A percentile compares a stretch with the other conserved stretches of the same genome.
phyloP scores from a whole-genome alignment of 30 jellyfish, hydroid and myxozoan genomes.

The Chrysaora quinquecirrha region DNA sequence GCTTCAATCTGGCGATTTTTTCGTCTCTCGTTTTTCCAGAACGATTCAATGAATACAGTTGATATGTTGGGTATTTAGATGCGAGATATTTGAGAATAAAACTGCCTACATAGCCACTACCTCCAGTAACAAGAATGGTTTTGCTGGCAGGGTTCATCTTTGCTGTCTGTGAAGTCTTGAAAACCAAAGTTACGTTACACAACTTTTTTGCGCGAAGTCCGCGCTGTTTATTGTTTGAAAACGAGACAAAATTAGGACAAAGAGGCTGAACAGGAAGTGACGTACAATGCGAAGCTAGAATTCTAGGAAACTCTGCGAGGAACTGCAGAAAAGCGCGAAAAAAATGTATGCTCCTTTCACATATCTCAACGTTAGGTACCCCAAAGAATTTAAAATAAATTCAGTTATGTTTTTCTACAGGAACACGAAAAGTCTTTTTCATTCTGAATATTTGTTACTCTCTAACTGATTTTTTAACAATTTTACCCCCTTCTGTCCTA shows the following conservation, averaged over 20 bases:
- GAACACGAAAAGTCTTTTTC: too few species aligned
- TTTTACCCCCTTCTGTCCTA: too few species aligned
- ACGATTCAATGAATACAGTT: constrained; percentile 55
- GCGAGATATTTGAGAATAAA: constrained; percentile 61
- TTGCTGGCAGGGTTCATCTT: constrained; percentile 25
- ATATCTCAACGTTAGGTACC: too few species aligned
- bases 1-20: constrained; percentile 26
- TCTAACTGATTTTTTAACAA: too few species aligned
- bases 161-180: not conserved
- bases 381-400: too few species aligned
- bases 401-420: too few species aligned
- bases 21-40: constrained; percentile 64
- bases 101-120: constrained; percentile 77
- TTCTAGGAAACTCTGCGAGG: too few species aligned
- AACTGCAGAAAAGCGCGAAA: not conserved
- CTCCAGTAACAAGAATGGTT: constrained; percentile 70
- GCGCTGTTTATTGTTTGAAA: too few species aligned
- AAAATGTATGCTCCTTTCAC: not conserved
- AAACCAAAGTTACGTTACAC: not conserved
- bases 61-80: constrained; percentile 52
- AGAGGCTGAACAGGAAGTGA: constrained; percentile 23
- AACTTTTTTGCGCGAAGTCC: not conserved
- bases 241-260: not conserved
- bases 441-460: too few species aligned
- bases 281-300: too few species aligned